phyloP scores from a whole-genome alignment of 1,140 invertebrate genomes.

The Plectus sambesii region DNA sequence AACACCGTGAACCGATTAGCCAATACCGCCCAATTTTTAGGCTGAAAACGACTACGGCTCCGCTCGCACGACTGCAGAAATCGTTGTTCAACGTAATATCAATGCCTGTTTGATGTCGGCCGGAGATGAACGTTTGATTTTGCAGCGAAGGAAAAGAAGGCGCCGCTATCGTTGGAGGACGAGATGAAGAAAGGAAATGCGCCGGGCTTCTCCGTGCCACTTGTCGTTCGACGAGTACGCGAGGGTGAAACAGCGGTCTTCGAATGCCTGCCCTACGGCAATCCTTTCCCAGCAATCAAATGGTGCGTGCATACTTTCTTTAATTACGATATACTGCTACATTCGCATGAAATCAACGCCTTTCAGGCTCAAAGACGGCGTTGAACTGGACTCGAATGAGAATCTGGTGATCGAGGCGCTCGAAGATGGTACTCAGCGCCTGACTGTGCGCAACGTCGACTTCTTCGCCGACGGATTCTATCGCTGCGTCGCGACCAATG shows the following conservation, averaged over 20 bases:
- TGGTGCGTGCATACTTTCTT: no score
- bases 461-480: conserved; percentile 31
- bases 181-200: conserved; percentile 32
- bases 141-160: conserved; percentile 29
- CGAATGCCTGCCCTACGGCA: conserved; percentile 44
- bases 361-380: conserved; percentile 43
- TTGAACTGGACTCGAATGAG: conserved; percentile 31
- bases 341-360: no score
- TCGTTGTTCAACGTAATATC: conserved; percentile 22
- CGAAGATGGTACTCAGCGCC: conserved; percentile 36
- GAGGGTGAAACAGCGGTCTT: conserved; percentile 41
- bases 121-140: neutral
- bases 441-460: conserved; percentile 36
- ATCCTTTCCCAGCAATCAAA: conserved; percentile 40
- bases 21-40: no score
- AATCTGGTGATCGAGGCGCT: conserved; percentile 35
- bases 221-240: conserved; percentile 33
- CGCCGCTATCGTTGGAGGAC: conserved; percentile 28
- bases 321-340: no score
- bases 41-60: conserved; percentile 40
- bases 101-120: neutral
- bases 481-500: conserved; percentile 43
- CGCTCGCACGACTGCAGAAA: conserved; percentile 38
- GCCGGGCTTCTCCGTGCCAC: conserved; percentile 41
- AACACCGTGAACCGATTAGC: no score